phyloP scores from a whole-genome alignment of 2,888 invertebrate species.

The Zele albiditarsus region DNA sequence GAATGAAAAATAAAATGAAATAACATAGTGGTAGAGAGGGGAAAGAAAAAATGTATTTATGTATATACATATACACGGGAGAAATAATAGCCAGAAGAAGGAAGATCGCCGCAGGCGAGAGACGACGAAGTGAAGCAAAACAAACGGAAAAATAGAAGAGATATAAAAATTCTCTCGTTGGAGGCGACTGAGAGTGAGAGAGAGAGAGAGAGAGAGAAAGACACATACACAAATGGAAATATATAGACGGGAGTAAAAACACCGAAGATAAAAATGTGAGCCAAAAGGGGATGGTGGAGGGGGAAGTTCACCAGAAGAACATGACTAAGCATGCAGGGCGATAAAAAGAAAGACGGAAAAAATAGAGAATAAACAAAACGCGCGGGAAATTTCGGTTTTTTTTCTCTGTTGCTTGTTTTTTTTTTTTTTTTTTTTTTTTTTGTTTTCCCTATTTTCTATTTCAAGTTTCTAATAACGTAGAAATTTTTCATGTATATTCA shows the following conservation, averaged over 20 bases:
- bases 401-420: neutral
- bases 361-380: neutral
- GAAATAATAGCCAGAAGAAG: neutral
- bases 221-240: neutral
- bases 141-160: slow-evolving; percentile 6
- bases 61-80: neutral
- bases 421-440: neutral
- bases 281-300: neutral
- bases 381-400: neutral
- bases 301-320: neutral
- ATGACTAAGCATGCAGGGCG: neutral
- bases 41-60: slow-evolving; percentile 28
- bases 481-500: neutral
- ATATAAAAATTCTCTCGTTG: neutral
- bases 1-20: slow-evolving; percentile 32
- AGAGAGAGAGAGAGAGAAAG: neutral
- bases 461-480: neutral
- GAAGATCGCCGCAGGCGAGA: slow-evolving; percentile 5
- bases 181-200: neutral
- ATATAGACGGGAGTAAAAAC: neutral
- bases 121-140: slow-evolving; percentile 2
- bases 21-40: slow-evolving; percentile 44
- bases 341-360: neutral
- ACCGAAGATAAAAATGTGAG: neutral
- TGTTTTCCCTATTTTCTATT: slow-evolving; percentile 1